Evolutionary conservation across 1,140 invertebrate genomes (phyloP), one percentile per base, ranked within the genome.

Genomic region (Drosophila sp.): DNA sequence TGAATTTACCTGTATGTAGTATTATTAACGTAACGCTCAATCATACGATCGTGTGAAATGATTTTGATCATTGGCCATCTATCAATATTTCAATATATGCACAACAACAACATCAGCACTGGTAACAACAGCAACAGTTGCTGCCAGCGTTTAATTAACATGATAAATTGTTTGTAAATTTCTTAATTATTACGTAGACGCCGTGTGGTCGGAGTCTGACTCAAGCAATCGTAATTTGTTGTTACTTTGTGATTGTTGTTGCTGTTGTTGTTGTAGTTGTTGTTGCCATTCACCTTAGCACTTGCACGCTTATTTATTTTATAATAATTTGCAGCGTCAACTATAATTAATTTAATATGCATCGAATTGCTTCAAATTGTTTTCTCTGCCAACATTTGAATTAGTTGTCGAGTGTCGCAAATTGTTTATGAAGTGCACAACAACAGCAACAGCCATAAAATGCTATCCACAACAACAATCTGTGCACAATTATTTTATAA

Each of bases 111-210:
- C 27, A 38, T 61, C 36, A 59, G 53, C 51, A 69, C 59, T 41
- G 48, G 48, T 45, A 64, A 45, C 43, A 84, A 64, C 64, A 67
- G 59, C 72, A 78, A 64, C 45, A 46, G 59, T 63, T 71, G 53
- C 64, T 65, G 65, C 70, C 82, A 86, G 64, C 82, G 72, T 86
- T 86, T 86, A 86, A 86, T 86, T 89, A 86, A 87, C 75, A 71
- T 87, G 83, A 87, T 87, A 87, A 87, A 87, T 87, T 72, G 82
- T 82, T 87, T 87, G 82, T 89, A 82, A 87, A 87, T 89, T 87
- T 87, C 82, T 82, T 87, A 89, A 87, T 89, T 87, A 87, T 89
- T 89, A 89, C 83, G 82, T 79, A 67, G 75, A 63, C 76, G 76
- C 56, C 69, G 56, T 71, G 79, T 82, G 72, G 66, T 48, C 81